Percentiles rank a stretch among this genome's conserved stretches.
These are phyloP conservation scores for Mesodorylaimus sp. DNA, from an alignment of 2,888 invertebrate species.

Conservation along the genomic window DNA sequence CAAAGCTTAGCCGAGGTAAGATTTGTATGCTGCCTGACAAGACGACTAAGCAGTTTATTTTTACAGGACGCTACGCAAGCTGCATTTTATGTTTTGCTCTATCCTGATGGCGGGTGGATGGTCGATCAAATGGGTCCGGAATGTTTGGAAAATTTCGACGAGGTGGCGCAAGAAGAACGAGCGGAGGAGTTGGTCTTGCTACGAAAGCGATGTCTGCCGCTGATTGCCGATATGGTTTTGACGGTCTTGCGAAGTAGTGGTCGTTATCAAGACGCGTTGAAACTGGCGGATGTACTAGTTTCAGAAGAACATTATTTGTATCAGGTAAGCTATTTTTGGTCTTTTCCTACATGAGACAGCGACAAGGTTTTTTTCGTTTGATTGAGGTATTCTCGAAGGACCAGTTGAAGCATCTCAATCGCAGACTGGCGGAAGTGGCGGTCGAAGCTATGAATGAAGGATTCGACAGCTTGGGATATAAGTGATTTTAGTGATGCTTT, in stretches of 20 bases:
- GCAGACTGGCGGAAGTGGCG: too few relatives aligned
- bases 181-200: conserved; percentile 52
- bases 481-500: too few relatives aligned
- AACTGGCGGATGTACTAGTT: conserved; percentile 58
- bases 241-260: conserved; percentile 57
- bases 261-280: conserved; percentile 55
- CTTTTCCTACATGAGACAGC: too few relatives aligned
- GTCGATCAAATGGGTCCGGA: conserved; percentile 43
- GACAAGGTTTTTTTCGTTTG: too few relatives aligned
- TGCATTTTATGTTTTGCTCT: conserved; percentile 52
- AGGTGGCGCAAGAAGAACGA: conserved; percentile 33
- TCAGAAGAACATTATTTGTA: conserved; percentile 59
- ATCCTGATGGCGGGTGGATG: conserved; percentile 77
- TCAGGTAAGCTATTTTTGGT: conserved; percentile 47
- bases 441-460: too few relatives aligned
- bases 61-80: too few relatives aligned
- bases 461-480: too few relatives aligned
- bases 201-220: conserved; percentile 61
- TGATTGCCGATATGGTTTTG: conserved; percentile 55
- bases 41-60: background rate
- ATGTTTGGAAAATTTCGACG: conserved; percentile 17
- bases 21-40: background rate
- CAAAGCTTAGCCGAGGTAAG: conserved; percentile 49
- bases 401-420: too few relatives aligned
- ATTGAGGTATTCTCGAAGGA: too few relatives aligned